phyloP scores from a whole-genome alignment of 2,113 vertebrate genomes.

The Prionailurus bengalensis region DNA sequence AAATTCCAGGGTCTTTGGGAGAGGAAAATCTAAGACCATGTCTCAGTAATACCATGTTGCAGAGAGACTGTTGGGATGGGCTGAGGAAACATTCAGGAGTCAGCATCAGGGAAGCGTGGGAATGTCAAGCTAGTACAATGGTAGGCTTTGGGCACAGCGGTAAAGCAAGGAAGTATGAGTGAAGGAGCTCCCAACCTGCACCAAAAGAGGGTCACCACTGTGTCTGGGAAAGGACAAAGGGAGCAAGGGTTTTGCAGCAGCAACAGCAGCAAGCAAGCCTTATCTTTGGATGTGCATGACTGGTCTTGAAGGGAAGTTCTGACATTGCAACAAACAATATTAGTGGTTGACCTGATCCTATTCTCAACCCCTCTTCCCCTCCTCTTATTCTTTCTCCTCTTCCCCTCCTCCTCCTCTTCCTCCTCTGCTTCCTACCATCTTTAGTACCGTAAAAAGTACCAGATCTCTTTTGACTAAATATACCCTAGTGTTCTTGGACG shows the following conservation, averaged over 20 bases:
- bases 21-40: background rate
- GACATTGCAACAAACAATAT: background rate
- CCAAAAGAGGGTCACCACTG: background rate
- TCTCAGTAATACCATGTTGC: background rate
- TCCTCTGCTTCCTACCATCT: background rate
- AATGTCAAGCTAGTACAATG: background rate
- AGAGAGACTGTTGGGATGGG: background rate
- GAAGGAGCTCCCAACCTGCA: background rate
- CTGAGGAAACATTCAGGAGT: background rate
- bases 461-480: background rate
- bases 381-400: too few species aligned
- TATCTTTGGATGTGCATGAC: background rate
- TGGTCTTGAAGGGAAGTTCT: background rate
- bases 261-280: background rate
- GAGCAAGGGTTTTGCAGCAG: background rate
- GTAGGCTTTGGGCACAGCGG: background rate
- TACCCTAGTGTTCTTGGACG: background rate
- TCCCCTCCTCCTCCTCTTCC: background rate
- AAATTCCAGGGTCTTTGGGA: background rate
- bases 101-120: background rate
- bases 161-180: background rate
- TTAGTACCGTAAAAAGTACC: background rate
- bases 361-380: background rate
- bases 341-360: rapidly evolving
- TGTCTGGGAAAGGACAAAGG: background rate